Evolutionary conservation across 1,140 invertebrate species (phyloP).

Genomic region (Polyergus mexicanus): DNA sequence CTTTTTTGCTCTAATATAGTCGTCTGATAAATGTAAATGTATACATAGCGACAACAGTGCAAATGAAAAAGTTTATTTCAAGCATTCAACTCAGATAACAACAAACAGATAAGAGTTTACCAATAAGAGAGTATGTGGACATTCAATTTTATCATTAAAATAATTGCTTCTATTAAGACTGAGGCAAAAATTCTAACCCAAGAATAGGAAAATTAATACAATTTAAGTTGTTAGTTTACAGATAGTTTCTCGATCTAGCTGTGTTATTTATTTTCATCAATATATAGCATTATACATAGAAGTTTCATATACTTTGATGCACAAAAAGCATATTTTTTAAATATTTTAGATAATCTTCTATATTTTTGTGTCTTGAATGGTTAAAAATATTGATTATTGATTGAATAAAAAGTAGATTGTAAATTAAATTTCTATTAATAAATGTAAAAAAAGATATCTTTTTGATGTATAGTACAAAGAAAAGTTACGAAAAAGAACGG

Average conservation of each 20-base stretch:
- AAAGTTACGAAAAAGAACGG: constrained; percentile 46
- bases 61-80: background rate
- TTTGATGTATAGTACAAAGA: constrained; percentile 29
- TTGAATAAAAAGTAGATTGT: background rate
- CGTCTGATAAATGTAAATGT: too few species aligned
- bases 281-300: background rate
- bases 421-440: constrained; percentile 26
- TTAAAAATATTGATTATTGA: constrained; percentile 10
- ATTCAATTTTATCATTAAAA: background rate
- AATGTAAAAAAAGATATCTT: constrained; percentile 3
- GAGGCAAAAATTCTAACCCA: background rate
- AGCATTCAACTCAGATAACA: background rate
- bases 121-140: background rate
- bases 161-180: background rate
- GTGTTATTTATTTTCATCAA: constrained; percentile 45
- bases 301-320: constrained; percentile 6
- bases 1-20: too few species aligned
- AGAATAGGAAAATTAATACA: constrained; percentile 7
- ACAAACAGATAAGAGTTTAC: too few species aligned
- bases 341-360: constrained; percentile 2
- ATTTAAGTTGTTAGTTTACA: background rate
- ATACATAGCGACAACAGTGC: background rate
- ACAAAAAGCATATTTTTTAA: background rate
- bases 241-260: background rate
- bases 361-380: background rate